Base-by-base conservation (phyloP, 92 coral and sea anemone species). In the Siderastrea radians region DNA sequence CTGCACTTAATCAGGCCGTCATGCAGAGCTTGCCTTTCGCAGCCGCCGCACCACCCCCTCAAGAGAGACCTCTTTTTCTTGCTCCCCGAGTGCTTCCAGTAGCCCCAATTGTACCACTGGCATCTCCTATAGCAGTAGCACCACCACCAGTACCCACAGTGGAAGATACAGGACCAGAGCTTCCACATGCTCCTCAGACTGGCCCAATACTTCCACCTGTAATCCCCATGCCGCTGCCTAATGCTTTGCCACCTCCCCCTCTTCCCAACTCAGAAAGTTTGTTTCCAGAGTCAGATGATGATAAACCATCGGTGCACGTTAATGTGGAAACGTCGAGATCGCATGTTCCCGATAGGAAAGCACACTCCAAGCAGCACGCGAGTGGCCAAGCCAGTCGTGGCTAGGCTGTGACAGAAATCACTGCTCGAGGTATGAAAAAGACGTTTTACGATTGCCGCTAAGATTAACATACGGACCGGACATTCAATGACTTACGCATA, bases 291-390 rank as follows among this genome's bases (percentile, higher is more conserved):
- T 88, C 84, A 43, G 96, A 92, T 15, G 97, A 87, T 7, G 96
- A 96, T 44, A 91, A 96, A 58, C 98, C 99, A 13, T 98, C 99
- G 1, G 98, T 98, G 65, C 96, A 93, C 62, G 97, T 98, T 38
- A 95, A 90, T 71, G 99, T 98, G 79, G 93, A 98, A 69, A 98
- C 99, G 60, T 94, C 99, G 10, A 96, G 94, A 78, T 98, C 99
- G n/a, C 88, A 88, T 48, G 96, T 98, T 49, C 98, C 97, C 57
- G 92, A 89, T 16, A 57, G 49, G 59, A 62, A 68, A 52, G 55
- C 2, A 3, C 45, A 44, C 51, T 65, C 68, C 26, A 85, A 66
- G 57, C 49, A 47, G 68, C 71, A 84, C 7, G 66, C 68, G 48
- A 77, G 57, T 58, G 58, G 74, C 78, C 85, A 79, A 75, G 70